A percentile compares a stretch with the other conserved stretches of the same genome.
These are phyloP conservation scores for Clupea harengus DNA, from an alignment of 2,113 vertebrate species.

Conservation along the genomic window DNA sequence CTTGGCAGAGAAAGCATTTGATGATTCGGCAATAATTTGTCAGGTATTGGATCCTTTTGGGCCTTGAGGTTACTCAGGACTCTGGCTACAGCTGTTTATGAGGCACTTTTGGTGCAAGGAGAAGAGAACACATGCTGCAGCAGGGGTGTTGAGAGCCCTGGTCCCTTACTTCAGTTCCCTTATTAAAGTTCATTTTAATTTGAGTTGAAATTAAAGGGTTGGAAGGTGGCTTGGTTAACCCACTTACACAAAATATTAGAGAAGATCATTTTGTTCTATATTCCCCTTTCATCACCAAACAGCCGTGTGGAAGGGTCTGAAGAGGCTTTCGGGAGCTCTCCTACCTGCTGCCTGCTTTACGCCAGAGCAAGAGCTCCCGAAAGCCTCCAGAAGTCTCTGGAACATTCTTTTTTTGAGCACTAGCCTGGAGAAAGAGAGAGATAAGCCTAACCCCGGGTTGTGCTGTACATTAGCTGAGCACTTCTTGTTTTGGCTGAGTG, in stretches of 20 bases:
- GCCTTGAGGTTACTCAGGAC: neutral
- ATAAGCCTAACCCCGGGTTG: neutral
- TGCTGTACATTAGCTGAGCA: neutral
- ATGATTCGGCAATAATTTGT: conserved; percentile 9
- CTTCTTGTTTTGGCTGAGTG: conserved; percentile 19
- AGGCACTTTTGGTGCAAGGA: conserved; percentile 10
- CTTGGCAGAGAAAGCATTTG: neutral
- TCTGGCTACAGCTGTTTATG: neutral
- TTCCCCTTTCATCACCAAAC: neutral
- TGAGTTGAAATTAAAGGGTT: neutral
- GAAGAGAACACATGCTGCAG: neutral
- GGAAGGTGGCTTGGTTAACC: neutral
- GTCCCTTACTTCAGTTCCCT: neutral
- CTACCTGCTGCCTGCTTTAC: neutral
- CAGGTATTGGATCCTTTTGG: neutral
- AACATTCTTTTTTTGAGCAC: neutral
- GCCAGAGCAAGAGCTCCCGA: neutral
- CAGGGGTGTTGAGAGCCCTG: neutral
- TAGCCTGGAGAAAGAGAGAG: neutral
- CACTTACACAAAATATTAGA: neutral
- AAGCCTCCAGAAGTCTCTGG: neutral
- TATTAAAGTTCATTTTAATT: neutral
- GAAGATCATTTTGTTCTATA: neutral
- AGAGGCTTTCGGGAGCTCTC: neutral
- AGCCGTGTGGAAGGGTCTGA: neutral